phyloP scores from a whole-genome alignment of 92 coral and sea anemone genomes.

The Montipora capitata region DNA sequence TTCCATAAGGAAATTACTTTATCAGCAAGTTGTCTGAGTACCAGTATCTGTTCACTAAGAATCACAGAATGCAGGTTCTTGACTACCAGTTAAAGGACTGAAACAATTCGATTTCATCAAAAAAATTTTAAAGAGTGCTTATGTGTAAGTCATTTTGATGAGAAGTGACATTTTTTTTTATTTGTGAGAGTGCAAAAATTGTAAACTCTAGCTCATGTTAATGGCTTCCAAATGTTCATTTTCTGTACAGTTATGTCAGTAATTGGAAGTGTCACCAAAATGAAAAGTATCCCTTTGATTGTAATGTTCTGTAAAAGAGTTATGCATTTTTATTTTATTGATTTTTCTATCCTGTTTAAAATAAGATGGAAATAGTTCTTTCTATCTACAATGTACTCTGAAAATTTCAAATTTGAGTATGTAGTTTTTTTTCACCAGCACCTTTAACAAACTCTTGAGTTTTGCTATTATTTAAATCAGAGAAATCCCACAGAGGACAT shows the following conservation, averaged over 20 bases:
- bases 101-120: not conserved
- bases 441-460: too few relatives aligned
- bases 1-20: not conserved
- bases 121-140: not conserved
- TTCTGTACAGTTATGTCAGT: too few relatives aligned
- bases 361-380: too few relatives aligned
- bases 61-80: not conserved
- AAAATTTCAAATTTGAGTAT: too few relatives aligned
- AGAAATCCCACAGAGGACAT: too few relatives aligned
- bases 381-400: too few relatives aligned
- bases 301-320: not conserved
- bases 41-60: not conserved
- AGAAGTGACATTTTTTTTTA: too few relatives aligned
- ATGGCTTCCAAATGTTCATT: too few relatives aligned
- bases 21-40: not conserved
- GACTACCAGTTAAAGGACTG: not conserved
- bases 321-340: too few relatives aligned
- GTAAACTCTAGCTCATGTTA: not conserved
- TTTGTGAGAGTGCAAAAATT: not conserved
- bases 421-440: too few relatives aligned
- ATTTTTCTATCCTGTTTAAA: too few relatives aligned
- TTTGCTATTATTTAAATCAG: too few relatives aligned
- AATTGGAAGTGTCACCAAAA: not conserved
- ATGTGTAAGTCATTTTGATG: not conserved
- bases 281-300: not conserved